phyloP scores from a whole-genome alignment of 2,888 invertebrate species.

The Tridacna gigas region DNA sequence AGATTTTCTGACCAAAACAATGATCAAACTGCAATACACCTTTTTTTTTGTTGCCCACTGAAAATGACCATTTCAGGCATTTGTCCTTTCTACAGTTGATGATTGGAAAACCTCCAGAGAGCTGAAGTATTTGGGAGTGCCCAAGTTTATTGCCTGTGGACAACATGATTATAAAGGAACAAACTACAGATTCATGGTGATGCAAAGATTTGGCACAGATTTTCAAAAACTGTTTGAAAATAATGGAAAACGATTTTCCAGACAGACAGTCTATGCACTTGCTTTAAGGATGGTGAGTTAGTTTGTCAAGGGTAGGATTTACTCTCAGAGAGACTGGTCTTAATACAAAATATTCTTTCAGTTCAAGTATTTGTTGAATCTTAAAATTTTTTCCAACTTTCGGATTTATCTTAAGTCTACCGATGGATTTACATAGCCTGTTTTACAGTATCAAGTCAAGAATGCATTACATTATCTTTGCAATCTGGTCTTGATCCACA shows the following conservation, averaged over 20 bases:
- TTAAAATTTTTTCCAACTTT: too few species aligned
- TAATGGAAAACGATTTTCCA: slow-evolving; percentile 87
- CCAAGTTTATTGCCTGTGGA: slow-evolving; percentile 95
- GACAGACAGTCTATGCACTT: slow-evolving; percentile 92
- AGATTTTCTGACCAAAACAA: too few species aligned
- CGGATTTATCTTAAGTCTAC: too few species aligned
- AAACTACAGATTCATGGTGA: slow-evolving; percentile 96
- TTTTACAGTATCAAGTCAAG: too few species aligned
- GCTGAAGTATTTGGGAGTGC: slow-evolving; percentile 92
- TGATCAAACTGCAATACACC: too few species aligned
- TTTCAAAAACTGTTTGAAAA: slow-evolving; percentile 92
- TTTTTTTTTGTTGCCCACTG: too few species aligned
- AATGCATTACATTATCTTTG: too few species aligned
- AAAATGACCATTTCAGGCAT: not conserved
- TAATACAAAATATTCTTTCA: too few species aligned
- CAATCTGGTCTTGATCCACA: too few species aligned
- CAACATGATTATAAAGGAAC: slow-evolving; percentile 90
- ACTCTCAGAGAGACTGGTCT: too few species aligned
- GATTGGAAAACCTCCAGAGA: slow-evolving; percentile 89
- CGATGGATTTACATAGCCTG: too few species aligned
- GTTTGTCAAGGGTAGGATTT: not conserved
- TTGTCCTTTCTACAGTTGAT: slow-evolving; percentile 87
- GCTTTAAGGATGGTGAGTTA: slow-evolving; percentile 92
- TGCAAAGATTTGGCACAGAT: slow-evolving; percentile 95
- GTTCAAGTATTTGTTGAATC: too few species aligned